phyloP scores from a whole-genome alignment of 2,888 invertebrate genomes.

The Sicus ferrugineus region DNA sequence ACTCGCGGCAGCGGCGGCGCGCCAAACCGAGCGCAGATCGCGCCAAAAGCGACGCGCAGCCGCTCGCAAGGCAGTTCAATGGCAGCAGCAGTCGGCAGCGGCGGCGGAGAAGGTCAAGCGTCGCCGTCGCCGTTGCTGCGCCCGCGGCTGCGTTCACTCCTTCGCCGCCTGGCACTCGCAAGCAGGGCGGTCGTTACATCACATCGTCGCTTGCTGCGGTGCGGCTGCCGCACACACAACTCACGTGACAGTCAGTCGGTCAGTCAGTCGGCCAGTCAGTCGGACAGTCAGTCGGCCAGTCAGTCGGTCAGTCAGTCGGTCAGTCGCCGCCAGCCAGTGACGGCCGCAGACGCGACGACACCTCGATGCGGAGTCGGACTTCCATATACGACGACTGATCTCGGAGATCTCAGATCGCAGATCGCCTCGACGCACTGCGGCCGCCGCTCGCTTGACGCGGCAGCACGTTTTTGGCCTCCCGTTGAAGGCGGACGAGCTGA shows the following conservation, averaged over 20 bases:
- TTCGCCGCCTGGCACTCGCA: conserved; percentile 36
- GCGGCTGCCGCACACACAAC: background rate
- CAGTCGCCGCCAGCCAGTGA: background rate
- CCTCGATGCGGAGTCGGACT: conserved; percentile 58
- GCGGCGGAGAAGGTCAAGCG: conserved; percentile 26
- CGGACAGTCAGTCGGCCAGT: too few species aligned
- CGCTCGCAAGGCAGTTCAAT: conserved; percentile 28
- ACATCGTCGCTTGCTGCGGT: background rate
- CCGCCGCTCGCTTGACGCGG: conserved; percentile 31
- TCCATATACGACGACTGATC: conserved; percentile 59
- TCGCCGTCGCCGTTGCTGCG: background rate
- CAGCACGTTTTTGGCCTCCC: conserved; percentile 16
- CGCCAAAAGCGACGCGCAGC: too few species aligned
- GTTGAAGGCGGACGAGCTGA: conserved; percentile 31
- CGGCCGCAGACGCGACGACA: conserved; percentile 45
- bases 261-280: too few species aligned
- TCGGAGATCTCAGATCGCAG: conserved; percentile 36
- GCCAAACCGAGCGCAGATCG: too few species aligned
- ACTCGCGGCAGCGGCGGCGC: too few species aligned
- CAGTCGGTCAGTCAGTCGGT: too few species aligned
- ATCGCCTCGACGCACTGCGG: conserved; percentile 21
- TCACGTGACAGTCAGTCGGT: too few species aligned
- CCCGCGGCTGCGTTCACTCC: conserved; percentile 29
- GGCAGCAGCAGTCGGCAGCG: conserved; percentile 27
- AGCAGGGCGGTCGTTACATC: background rate